Base-by-base conservation (phyloP, 2,888 invertebrate genomes). In the Andrena dorsata region DNA sequence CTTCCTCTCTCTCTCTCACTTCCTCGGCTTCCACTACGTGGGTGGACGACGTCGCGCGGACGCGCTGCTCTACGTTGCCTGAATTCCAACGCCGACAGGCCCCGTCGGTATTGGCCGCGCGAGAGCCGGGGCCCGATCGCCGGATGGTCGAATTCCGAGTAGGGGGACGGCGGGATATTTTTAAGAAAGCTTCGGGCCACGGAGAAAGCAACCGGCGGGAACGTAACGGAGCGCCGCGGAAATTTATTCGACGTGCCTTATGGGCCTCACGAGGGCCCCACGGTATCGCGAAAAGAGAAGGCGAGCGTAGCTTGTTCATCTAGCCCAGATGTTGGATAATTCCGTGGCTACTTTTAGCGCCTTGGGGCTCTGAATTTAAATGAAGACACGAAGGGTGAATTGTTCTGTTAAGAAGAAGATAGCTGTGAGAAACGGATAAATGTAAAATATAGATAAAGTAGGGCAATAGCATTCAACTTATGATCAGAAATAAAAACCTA, bases 1-100 rank as follows among this genome's bases (percentile, higher is more conserved):
- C 41, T 35, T 64, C 51, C 28, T 41, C 10, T 56, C 58, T 63
- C 51, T 74, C 64, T 76, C 35, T 35, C 63, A 56, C 32, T 20
- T 47, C 58, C n/a, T 53, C 61, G 8, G 10, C 47, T 60, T 20
- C 56, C 68, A 47, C 65, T 78, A 83, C 69, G 84, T 84, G 83
- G 84, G 84, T 84, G 84, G 81, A 84, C 64, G 56, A 64, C 53
- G 56, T 56, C 56, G 56, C 56, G 78, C 75, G 72, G 69, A 82
- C 79, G 78, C 65, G 77, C 20, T 56, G 63, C 30, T 76, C 70
- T 82, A 84, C 83, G 79, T 47, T 63, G 69, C 8, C 53, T 75
- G 82, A 83, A 83, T 83, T 78, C 82, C 72, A 83, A 83, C 75
- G 71, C 75, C 41, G 58, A 23, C 49, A 49, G 28, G 68, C 73